Evolutionary conservation across 2,113 vertebrate genomes (phyloP).

Genomic region (Scytalopus superciliaris): DNA sequence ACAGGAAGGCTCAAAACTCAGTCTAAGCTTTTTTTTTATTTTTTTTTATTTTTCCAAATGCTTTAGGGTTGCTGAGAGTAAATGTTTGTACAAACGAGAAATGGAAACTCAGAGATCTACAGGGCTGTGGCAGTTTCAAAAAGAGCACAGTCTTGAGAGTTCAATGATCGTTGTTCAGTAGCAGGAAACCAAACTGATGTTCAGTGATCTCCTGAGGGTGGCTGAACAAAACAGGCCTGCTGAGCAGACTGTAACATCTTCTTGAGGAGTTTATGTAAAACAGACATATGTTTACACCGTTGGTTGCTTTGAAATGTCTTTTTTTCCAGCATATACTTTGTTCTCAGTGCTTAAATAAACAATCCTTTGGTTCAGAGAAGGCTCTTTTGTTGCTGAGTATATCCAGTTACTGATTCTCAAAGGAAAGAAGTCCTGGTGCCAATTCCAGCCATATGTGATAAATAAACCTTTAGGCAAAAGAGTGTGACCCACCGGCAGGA

Average conservation of each 20-base stretch:
- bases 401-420: not conserved
- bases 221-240: not conserved
- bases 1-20: not conserved
- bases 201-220: conserved; percentile 24
- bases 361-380: not conserved
- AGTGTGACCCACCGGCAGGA: not conserved
- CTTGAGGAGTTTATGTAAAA: conserved; percentile 7
- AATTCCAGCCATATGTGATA: not conserved
- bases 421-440: not conserved
- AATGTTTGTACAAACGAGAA: not conserved
- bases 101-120: not conserved
- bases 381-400: not conserved
- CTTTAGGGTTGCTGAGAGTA: not conserved
- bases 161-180: not conserved
- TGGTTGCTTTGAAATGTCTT: conserved; percentile 39
- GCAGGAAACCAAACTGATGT: not conserved
- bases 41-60: not conserved
- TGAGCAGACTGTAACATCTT: not conserved
- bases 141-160: not conserved
- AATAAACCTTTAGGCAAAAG: not conserved
- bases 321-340: not conserved
- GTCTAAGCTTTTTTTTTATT: not conserved
- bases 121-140: not conserved
- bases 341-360: conserved; percentile 27
- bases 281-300: conserved; percentile 33